These are phyloP conservation scores for Oryzias woworae DNA, from an alignment of 2,113 vertebrate genomes.

Conservation along the genomic window DNA sequence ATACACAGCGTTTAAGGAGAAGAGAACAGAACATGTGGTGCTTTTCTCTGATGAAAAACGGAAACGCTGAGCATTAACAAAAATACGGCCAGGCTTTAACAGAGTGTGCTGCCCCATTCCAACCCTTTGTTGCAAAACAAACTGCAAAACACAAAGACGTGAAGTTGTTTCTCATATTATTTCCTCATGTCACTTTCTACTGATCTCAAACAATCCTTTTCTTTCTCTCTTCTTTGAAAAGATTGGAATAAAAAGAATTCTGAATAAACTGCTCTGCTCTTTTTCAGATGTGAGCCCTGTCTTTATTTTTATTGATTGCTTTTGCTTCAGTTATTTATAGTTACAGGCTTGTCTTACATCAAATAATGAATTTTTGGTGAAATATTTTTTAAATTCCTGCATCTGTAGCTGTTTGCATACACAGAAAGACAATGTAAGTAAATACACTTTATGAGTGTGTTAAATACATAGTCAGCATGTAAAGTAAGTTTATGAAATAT, in stretches of 20 bases:
- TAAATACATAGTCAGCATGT: no score
- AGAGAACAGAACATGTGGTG: constrained; percentile 30
- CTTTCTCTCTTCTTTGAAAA: constrained; percentile 92
- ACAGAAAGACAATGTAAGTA: no score
- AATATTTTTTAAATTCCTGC: no score
- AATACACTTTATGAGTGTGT: no score
- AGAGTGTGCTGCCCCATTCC: constrained; percentile 28
- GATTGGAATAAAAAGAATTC: constrained; percentile 88
- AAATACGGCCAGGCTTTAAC: constrained; percentile 35
- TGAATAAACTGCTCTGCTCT: constrained; percentile 67
- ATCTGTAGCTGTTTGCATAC: no score
- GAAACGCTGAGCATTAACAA: constrained; percentile 33
- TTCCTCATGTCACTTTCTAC: constrained; percentile 91
- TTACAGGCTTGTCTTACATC: no score
- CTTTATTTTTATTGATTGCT: background rate
- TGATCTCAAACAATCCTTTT: constrained; percentile 84
- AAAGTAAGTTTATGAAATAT: no score
- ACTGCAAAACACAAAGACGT: constrained; percentile 77
- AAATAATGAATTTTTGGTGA: no score
- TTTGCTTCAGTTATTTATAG: background rate
- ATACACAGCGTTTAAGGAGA: constrained; percentile 66
- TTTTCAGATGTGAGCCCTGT: constrained; percentile 48
- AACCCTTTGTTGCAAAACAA: constrained; percentile 52
- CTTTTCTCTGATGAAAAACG: constrained; percentile 25
- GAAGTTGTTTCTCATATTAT: constrained; percentile 87